Base-by-base conservation (phyloP, 2,797 vertebrate genomes). In the Darevskia mixta region DNA sequence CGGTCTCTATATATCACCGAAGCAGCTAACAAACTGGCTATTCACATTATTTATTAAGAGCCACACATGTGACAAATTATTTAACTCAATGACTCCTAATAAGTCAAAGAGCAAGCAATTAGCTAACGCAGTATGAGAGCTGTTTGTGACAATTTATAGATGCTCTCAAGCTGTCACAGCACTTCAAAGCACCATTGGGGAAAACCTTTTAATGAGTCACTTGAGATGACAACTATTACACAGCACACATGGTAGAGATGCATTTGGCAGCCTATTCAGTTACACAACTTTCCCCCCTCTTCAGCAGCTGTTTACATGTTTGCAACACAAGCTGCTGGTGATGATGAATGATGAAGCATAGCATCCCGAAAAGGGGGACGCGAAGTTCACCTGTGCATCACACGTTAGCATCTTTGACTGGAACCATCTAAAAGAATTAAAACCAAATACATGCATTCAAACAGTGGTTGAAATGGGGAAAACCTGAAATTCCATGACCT, bases 21-120 rank as follows among this genome's bases (percentile, higher is more conserved):
- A 96, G 95, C 96, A 96, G 95, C 95, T 96, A 94, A 93, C 95
- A 96, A 96, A 96, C 94, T 91, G 94, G 96, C 95, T 93, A 95
- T 95, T 95, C 96, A 95, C 93, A 96, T 98, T 98, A 98, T 98
- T 98, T 98, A 98, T 98, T 97, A 97, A 94, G 95, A 97, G 97
- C 97, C 96, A 96, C 97, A 97, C 96, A 98, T 98, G 98, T 98
- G 98, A 98, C 98, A 98, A 99, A 99, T 98, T 98, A 98, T 98
- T 98, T 97, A 98, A 97, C 97, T 97, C 97, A 96, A 97, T 97
- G 97, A 98, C 98, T 98, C 97, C 96, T 96, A 97, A 97, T 96
- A 98, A 98, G 98, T 98, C 98, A 99, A 98, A 99, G 98, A 98
- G 98, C 98, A 98, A 98, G 97, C 98, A 98, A 99, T 99, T 99